These are phyloP conservation scores for Nycticorax nycticorax DNA, from an alignment of 2,113 vertebrate genomes.

Conservation along the genomic window DNA sequence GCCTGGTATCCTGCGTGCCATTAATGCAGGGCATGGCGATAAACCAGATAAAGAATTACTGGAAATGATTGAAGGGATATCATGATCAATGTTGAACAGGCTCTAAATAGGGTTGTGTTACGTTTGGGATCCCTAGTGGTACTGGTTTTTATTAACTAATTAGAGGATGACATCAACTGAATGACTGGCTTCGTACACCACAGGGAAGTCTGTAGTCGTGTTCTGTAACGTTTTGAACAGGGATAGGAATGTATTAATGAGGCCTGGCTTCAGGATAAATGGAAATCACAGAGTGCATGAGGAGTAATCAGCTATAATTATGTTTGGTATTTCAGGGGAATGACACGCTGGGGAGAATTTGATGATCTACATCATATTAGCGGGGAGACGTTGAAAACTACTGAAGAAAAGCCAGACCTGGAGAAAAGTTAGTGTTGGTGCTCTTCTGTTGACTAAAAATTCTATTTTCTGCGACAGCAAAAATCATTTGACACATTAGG, in stretches of 20 bases:
- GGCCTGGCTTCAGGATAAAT: neutral
- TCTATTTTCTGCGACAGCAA: neutral
- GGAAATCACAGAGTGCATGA: neutral
- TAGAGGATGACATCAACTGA: neutral
- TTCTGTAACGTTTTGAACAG: neutral
- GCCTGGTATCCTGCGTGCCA: too few relatives aligned
- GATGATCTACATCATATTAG: slow-evolving; percentile 87
- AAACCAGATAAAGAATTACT: neutral
- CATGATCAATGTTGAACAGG: fast-evolving
- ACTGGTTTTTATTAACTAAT: neutral
- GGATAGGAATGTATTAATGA: neutral
- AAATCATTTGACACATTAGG: fast-evolving
- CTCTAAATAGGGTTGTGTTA: neutral
- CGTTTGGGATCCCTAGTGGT: neutral
- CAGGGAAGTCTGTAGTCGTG: fast-evolving
- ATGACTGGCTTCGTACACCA: neutral
- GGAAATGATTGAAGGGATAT: neutral
- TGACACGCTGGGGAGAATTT: slow-evolving; percentile 93
- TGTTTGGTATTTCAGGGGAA: slow-evolving; percentile 79
- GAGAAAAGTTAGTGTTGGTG: slow-evolving; percentile 37
- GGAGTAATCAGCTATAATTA: neutral
- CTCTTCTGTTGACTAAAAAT: fast-evolving
- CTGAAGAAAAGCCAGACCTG: slow-evolving; percentile 3
- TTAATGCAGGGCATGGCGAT: neutral
- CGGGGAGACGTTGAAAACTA: slow-evolving; percentile 69